These are phyloP conservation scores for Gastracanthus pulcherrimus DNA, from an alignment of 2,888 invertebrate genomes.

Conservation along the genomic window DNA sequence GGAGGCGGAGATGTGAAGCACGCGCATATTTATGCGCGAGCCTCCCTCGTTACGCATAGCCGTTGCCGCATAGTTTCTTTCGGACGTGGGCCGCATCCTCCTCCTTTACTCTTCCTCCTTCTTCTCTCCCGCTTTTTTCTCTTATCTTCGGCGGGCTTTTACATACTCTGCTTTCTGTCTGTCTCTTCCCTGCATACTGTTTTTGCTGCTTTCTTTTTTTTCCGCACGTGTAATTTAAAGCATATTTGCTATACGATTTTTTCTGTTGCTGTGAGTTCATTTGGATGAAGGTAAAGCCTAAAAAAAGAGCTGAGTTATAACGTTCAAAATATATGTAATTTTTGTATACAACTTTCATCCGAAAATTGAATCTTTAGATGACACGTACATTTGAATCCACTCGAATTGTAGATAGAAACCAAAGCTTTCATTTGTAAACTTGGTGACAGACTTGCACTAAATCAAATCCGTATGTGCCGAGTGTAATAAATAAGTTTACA, in stretches of 20 bases:
- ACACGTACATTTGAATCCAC: no score
- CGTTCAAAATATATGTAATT: no score
- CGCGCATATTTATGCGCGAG: constrained; percentile 66
- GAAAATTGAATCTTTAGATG: no score
- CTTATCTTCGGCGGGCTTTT: background rate
- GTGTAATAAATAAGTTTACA: no score
- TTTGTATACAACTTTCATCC: no score
- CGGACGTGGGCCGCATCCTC: constrained; percentile 66
- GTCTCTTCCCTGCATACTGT: background rate
- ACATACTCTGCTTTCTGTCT: background rate
- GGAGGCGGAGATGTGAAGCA: constrained; percentile 58
- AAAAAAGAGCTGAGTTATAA: no score
- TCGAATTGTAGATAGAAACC: no score
- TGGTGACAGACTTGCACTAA: no score
- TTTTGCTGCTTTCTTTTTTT: background rate
- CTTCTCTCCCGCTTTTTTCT: background rate
- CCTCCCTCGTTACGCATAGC: constrained; percentile 75
- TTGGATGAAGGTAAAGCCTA: no score
- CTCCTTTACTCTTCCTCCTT: background rate
- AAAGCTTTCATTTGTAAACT: no score
- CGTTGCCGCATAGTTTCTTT: constrained; percentile 72
- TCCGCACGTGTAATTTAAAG: background rate
- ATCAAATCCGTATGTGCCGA: no score
- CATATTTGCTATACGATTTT: background rate
- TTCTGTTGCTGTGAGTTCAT: background rate